Conservation (phyloP, 1,140 invertebrate species). For the Drosophila truncata region DNA sequence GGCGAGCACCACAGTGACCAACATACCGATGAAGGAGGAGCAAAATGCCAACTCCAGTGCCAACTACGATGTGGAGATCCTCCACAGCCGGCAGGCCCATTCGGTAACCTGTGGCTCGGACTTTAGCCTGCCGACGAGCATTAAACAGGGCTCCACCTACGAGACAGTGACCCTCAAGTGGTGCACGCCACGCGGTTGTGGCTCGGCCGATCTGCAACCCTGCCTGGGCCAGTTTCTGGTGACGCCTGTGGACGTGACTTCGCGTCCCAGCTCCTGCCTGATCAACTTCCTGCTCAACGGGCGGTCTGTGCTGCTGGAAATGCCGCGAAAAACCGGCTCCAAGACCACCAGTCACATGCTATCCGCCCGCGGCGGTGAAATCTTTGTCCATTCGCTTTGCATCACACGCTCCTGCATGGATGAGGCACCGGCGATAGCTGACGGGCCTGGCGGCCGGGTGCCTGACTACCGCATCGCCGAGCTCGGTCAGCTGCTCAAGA, state of each 20-base stretch:
- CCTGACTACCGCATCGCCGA: slow-evolving; percentile 96
- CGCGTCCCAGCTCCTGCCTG: slow-evolving; percentile 96
- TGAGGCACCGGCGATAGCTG: slow-evolving; percentile 97
- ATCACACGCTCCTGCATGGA: slow-evolving; percentile 95
- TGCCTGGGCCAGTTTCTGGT: slow-evolving; percentile 94
- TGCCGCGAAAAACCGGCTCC: slow-evolving; percentile 94
- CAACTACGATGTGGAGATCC: slow-evolving; percentile 99
- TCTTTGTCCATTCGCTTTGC: slow-evolving; percentile 97
- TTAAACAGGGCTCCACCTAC: slow-evolving; percentile 86
- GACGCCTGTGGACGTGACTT: slow-evolving; percentile 98
- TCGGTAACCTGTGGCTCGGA: slow-evolving; percentile 89
- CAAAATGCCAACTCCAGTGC: slow-evolving; percentile 98
- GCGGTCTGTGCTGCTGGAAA: slow-evolving; percentile 97
- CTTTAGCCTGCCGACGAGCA: slow-evolving; percentile 86
- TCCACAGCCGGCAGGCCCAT: slow-evolving; percentile 94
- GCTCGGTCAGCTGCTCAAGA: slow-evolving; percentile 95
- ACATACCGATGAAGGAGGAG: slow-evolving; percentile 99
- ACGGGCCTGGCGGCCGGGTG: slow-evolving; percentile 96
- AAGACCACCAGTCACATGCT: slow-evolving; percentile 97
- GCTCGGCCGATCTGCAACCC: slow-evolving; percentile 91
- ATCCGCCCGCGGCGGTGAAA: slow-evolving; percentile 97
- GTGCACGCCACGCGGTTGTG: slow-evolving; percentile 96
- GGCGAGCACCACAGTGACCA: slow-evolving; percentile 98
- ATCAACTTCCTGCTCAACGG: slow-evolving; percentile 98
- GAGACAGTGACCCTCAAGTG: slow-evolving; percentile 95